A percentile compares a stretch with the other conserved stretches of the same genome.
Conservation (phyloP, 2,797 vertebrate genomes). For the Meriones psammophilus region DNA sequence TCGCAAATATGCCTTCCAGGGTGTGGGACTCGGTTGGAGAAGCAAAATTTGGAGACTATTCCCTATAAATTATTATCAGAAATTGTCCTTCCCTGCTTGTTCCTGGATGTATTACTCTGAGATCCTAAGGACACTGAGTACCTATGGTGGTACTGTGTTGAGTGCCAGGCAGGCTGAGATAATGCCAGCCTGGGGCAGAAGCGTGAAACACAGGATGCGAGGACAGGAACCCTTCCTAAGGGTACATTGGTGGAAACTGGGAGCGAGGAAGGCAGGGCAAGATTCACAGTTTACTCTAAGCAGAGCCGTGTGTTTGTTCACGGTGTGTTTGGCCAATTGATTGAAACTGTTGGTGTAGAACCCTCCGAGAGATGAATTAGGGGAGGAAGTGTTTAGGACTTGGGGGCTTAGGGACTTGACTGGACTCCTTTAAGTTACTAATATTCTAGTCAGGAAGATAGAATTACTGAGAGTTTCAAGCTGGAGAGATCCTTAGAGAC, state of each 20-base stretch:
- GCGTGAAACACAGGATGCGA: not conserved
- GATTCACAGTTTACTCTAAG: not conserved
- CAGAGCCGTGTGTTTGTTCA: not conserved
- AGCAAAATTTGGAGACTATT: not conserved
- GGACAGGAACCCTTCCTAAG: not conserved
- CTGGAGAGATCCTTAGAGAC: slow-evolving; percentile 54
- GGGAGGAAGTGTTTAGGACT: slow-evolving; percentile 54
- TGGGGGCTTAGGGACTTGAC: slow-evolving; percentile 58
- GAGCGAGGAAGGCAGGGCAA: not conserved
- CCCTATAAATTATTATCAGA: not conserved
- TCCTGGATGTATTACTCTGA: not conserved
- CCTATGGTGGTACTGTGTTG: not conserved
- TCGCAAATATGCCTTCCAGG: not conserved
- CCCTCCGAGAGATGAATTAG: slow-evolving; percentile 63
- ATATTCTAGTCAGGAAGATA: slow-evolving; percentile 62
- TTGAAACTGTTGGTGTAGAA: slow-evolving; percentile 40
- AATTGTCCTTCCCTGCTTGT: not conserved
- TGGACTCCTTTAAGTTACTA: slow-evolving; percentile 48
- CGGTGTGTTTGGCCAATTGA: slow-evolving; percentile 51
- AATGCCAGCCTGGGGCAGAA: not conserved
- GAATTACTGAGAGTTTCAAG: slow-evolving; percentile 67
- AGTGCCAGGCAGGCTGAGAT: not conserved
- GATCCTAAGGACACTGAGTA: not conserved
- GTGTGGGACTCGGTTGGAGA: not conserved
- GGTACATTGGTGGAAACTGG: not conserved